Evolutionary conservation across 2,888 invertebrate species (phyloP), one percentile per base, ranked within the genome.

Genomic region (Kryphioiulus occultus): DNA sequence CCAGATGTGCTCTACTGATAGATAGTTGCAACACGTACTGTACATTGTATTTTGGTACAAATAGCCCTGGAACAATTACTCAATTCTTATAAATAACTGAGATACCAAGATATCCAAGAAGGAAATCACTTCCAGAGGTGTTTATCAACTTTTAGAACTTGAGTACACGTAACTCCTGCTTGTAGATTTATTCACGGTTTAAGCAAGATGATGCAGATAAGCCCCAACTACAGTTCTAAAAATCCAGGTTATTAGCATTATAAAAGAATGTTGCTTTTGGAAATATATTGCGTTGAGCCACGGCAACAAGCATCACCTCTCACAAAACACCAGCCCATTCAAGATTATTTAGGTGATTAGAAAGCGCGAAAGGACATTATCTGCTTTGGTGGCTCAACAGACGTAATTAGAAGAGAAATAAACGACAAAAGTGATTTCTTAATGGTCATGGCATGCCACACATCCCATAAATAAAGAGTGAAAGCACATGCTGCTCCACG

Each of bases 281-380:
- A 30, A 30, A 78, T 78, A 30, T 30, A 78, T 78, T 30, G 78
- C 30, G 44, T 12, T 30, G 30, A 12, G 12, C 78, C 15, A 78
- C 30, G 15, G 78, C 78, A 78, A 4, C 78, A 78, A 22, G 30
- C 78, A 78, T 78, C 78, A 78, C 78, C 78, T 30, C 22, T 30
- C 78, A 78, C 78, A 78, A 78, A 78, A 78, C 78, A 78, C 15
- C 78, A 78, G 26, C 78, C 30, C 78, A 78, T 78, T 78, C 78
- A 78, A 78, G 78, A 78, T 78, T 78, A 78, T 78, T 78, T 78
- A 78, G 78, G 78, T 30, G 78, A 78, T 78, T 78, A 78, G 78
- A 78, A 78, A 78, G 78, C 78, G 78, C 78, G 78, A 78, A 78
- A 78, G 78, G 78, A 78, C 78, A 78, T 78, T 78, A 78, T 78